Evolutionary conservation across 2,888 invertebrate genomes (phyloP).

Genomic region (Ichneumoninae sp.): DNA sequence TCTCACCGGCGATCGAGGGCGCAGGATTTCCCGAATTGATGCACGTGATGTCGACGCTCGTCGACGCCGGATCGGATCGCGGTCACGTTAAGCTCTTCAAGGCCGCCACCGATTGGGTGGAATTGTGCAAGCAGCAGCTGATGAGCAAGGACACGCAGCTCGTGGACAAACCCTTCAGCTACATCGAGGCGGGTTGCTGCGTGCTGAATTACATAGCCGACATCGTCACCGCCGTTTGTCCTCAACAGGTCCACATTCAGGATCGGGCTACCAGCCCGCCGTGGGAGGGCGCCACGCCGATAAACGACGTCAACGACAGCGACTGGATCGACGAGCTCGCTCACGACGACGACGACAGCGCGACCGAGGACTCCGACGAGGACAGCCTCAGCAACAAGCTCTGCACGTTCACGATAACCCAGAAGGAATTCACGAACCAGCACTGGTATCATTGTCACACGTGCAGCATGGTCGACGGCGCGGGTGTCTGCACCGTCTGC

Average conservation of each 20-base stretch:
- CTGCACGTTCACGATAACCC: conserved; percentile 98
- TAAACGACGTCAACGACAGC: conserved; percentile 86
- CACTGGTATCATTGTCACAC: conserved; percentile 99
- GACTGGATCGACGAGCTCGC: conserved; percentile 94
- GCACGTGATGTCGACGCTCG: conserved; percentile 92
- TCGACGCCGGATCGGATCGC: conserved; percentile 92
- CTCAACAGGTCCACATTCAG: conserved; percentile 74
- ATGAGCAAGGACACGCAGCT: conserved; percentile 85
- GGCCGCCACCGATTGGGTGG: conserved; percentile 92
- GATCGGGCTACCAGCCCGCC: conserved; percentile 88
- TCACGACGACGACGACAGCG: conserved; percentile 96
- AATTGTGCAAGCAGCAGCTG: conserved; percentile 88
- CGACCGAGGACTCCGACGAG: conserved; percentile 96
- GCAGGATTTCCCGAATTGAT: conserved; percentile 92
- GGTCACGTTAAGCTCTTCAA: conserved; percentile 93
- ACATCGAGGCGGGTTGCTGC: conserved; percentile 91
- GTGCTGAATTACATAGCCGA: conserved; percentile 94
- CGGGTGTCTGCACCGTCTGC: conserved; percentile 99
- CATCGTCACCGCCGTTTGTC: conserved; percentile 87
- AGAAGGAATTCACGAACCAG: conserved; percentile 99
- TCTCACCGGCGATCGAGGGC: conserved; percentile 88
- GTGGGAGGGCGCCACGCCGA: conserved; percentile 89
- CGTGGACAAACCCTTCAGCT: conserved; percentile 85
- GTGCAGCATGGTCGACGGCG: conserved; percentile 99
- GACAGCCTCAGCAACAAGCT: conserved; percentile 95